phyloP scores from a whole-genome alignment of 2,888 invertebrate species.

The Tipula confusa region DNA sequence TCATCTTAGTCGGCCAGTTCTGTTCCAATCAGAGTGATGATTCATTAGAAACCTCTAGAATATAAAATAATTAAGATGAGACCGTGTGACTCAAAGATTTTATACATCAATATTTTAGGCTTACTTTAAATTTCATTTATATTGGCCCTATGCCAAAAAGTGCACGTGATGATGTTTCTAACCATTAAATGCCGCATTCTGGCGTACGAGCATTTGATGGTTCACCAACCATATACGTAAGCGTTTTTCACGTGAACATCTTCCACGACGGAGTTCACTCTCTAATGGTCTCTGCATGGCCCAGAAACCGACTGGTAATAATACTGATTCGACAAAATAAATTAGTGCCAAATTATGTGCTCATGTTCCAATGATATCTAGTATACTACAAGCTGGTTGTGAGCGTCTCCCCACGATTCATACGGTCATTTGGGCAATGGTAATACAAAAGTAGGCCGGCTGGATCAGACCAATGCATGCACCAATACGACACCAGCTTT shows the following conservation, averaged over 20 bases:
- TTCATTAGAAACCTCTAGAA: too few species aligned
- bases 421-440: not conserved
- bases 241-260: too few species aligned
- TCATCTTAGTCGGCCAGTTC: too few species aligned
- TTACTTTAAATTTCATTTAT: too few species aligned
- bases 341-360: conserved; percentile 32
- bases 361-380: conserved; percentile 33
- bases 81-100: too few species aligned
- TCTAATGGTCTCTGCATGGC: too few species aligned
- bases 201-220: not conserved
- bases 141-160: conserved; percentile 21
- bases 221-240: conserved; percentile 33
- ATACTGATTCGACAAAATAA: conserved; percentile 31
- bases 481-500: conserved; percentile 38
- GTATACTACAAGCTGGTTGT: conserved; percentile 44
- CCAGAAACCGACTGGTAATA: conserved; percentile 28
- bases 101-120: too few species aligned
- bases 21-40: too few species aligned
- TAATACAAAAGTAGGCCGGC: not conserved
- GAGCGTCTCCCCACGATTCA: conserved; percentile 35
- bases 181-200: not conserved
- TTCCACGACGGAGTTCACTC: not conserved
- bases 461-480: not conserved
- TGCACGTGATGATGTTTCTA: not conserved
- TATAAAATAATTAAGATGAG: too few species aligned